These are phyloP conservation scores for Lithophane semibrunnea DNA, from an alignment of 2,888 invertebrate species.

Conservation along the genomic window DNA sequence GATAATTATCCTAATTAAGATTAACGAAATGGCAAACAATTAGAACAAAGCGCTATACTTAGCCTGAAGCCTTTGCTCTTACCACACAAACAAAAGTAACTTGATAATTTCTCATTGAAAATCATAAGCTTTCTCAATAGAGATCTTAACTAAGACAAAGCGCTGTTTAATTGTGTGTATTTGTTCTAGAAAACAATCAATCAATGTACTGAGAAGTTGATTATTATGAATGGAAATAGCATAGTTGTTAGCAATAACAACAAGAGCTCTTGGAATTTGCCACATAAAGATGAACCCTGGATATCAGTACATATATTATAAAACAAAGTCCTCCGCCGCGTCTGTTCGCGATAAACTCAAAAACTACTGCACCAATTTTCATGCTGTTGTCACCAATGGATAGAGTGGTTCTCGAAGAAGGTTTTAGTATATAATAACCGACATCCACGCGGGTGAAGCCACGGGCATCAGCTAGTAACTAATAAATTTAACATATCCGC, in stretches of 20 bases:
- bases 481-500: not conserved
- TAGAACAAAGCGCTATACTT: not conserved
- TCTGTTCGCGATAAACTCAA: too few relatives aligned
- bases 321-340: too few relatives aligned
- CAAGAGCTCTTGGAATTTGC: not conserved
- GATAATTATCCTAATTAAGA: not conserved
- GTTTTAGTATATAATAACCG: too few relatives aligned
- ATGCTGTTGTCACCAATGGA: too few relatives aligned
- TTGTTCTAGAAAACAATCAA: conserved; percentile 40
- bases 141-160: conserved; percentile 43
- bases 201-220: conserved; percentile 7
- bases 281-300: not conserved
- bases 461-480: not conserved
- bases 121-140: conserved; percentile 31
- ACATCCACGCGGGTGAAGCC: too few relatives aligned
- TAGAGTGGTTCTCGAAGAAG: too few relatives aligned
- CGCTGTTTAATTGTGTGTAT: conserved; percentile 34
- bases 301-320: not conserved
- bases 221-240: conserved; percentile 33
- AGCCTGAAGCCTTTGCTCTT: conserved; percentile 12
- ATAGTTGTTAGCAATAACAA: not conserved
- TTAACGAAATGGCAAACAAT: conserved; percentile 14
- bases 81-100: conserved; percentile 13
- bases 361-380: too few relatives aligned
- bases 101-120: conserved; percentile 21